Evolutionary conservation across 2,797 vertebrate species (phyloP).

Genomic region (Babyrousa celebensis): DNA sequence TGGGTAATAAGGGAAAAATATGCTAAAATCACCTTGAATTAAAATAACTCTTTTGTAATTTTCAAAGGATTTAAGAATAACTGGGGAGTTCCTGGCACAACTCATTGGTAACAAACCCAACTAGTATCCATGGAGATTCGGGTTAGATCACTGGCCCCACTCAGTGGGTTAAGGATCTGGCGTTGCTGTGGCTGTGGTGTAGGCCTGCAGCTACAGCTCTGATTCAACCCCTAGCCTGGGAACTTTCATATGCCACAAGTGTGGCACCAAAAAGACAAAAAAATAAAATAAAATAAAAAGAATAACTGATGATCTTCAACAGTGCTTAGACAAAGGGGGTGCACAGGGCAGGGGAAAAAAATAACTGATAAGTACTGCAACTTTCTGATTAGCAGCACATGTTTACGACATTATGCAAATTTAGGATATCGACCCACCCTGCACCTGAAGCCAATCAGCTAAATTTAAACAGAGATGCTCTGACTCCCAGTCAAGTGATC

Average conservation of each 20-base stretch:
- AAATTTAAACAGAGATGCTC: neutral
- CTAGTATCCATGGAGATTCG: too few relatives aligned
- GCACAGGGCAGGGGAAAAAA: neutral
- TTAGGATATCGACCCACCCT: neutral
- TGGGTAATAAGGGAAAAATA: neutral
- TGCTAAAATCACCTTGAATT: neutral
- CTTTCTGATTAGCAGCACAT: neutral
- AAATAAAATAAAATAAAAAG: too few relatives aligned
- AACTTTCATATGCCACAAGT: too few relatives aligned
- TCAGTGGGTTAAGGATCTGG: too few relatives aligned
- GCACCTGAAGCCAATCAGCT: neutral
- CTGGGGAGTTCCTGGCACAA: neutral
- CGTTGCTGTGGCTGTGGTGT: too few relatives aligned
- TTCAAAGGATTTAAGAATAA: neutral
- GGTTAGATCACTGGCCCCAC: too few relatives aligned
- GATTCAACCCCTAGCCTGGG: too few relatives aligned
- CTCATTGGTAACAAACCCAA: too few relatives aligned
- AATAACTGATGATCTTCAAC: too few relatives aligned
- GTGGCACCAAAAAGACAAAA: too few relatives aligned
- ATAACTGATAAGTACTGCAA: neutral
- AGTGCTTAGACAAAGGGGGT: too few relatives aligned
- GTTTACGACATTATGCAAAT: neutral
- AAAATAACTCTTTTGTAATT: slow-evolving; percentile 21
- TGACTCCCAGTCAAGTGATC: neutral
- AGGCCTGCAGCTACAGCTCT: too few relatives aligned